phyloP scores from a whole-genome alignment of 2,113 vertebrate species.

The Brachirus orientalis region DNA sequence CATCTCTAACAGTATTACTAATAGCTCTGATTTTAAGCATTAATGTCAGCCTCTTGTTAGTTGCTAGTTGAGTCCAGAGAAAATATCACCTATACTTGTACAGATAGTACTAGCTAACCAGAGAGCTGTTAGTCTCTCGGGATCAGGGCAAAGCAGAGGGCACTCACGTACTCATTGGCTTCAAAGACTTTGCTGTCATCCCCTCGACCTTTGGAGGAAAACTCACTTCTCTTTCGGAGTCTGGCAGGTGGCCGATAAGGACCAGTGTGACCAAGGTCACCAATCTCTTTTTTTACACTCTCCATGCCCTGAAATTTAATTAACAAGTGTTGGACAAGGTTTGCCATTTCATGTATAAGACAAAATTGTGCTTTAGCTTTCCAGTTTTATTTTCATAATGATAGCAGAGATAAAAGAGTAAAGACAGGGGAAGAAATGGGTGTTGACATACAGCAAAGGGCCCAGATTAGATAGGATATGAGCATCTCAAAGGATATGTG shows the following conservation, averaged over 20 bases:
- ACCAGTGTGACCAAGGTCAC: conserved; percentile 87
- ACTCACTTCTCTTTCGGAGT: conserved; percentile 92
- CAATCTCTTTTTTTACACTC: conserved; percentile 91
- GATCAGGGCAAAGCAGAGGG: conserved; percentile 8
- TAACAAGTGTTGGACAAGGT: neutral
- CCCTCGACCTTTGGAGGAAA: conserved; percentile 82
- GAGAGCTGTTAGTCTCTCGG: neutral
- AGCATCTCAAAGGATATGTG: neutral
- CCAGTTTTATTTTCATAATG: neutral
- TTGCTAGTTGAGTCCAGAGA: neutral
- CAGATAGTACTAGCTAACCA: neutral
- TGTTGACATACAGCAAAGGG: neutral
- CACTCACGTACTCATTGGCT: conserved; percentile 89
- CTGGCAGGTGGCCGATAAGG: conserved; percentile 89
- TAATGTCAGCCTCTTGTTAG: neutral
- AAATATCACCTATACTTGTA: neutral
- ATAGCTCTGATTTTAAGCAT: neutral
- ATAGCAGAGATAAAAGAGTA: neutral
- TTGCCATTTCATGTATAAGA: neutral
- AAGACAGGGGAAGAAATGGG: neutral
- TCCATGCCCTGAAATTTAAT: conserved; percentile 87
- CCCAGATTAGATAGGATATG: neutral
- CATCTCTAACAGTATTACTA: neutral
- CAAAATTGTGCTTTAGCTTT: neutral
- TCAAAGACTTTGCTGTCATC: conserved; percentile 87